These are phyloP conservation scores for Aphaenogaster rudis DNA, from an alignment of 1,140 invertebrate species.

Conservation along the genomic window DNA sequence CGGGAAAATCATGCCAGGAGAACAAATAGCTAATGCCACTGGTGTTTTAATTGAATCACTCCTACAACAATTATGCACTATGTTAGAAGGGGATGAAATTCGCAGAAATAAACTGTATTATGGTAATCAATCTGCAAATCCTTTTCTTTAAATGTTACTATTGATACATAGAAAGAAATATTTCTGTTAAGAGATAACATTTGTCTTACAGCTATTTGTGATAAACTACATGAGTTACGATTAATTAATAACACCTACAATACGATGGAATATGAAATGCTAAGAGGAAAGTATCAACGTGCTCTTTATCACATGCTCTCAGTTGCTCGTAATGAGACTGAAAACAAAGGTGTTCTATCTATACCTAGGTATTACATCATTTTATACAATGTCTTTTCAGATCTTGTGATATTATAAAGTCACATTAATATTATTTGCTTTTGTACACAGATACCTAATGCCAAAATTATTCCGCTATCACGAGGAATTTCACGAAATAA, in stretches of 20 bases:
- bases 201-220: conserved; percentile 88
- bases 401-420: conserved; percentile 5
- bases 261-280: conserved; percentile 89
- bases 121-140: conserved; percentile 72
- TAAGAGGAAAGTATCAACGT: conserved; percentile 89
- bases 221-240: conserved; percentile 89
- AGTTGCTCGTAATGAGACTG: conserved; percentile 83
- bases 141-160: conserved; percentile 5
- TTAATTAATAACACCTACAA: conserved; percentile 90
- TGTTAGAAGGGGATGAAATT: conserved; percentile 88
- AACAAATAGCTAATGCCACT: conserved; percentile 83
- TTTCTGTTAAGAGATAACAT: conserved; percentile 1
- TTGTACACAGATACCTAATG: conserved; percentile 58
- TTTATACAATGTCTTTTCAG: neutral
- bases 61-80: conserved; percentile 88
- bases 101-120: conserved; percentile 88
- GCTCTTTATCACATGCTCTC: conserved; percentile 89
- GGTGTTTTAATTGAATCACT: conserved; percentile 90
- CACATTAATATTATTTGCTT: conserved; percentile 25
- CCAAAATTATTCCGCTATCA: conserved; percentile 90
- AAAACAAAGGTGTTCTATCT: conserved; percentile 79
- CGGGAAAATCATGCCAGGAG: conserved; percentile 33
- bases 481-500: conserved; percentile 92
- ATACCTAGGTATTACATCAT: conserved; percentile 65
- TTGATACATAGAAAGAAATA: neutral